Base-by-base conservation (phyloP, 2,113 vertebrate genomes). In the Ceyx melanurus region DNA sequence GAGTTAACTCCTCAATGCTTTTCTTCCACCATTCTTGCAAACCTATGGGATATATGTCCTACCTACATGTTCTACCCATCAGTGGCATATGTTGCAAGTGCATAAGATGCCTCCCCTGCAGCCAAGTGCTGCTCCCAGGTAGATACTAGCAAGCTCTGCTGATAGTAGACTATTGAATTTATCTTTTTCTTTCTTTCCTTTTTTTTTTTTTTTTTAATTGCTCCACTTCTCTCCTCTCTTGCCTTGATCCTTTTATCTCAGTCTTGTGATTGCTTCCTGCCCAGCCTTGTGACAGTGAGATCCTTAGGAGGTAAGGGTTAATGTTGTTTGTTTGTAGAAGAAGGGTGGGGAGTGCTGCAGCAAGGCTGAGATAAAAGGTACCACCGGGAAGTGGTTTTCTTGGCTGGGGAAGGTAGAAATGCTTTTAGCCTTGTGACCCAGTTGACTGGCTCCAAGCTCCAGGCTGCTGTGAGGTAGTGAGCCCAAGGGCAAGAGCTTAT, bases 351-450 rank as follows among this genome's bases (percentile, higher is more conserved):
- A 96, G 95, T 42, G 75, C 95, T 94, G 93, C 82, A 93, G 94
- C 40, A 5, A 20, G 56, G 57, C 87, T 64, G 87, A 95, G 95
- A 92, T 96, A 71, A 96, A 96, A 96, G 92, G 93, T 95, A 86
- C 92, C 94, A 94, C 89, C 60, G 76, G 95, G 95, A 96, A 94
- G 94, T 95, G 93, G 92, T 96, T 95, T 97, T 95, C 92, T 96
- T 95, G 94, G 89, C 90, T 95, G 92, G 50, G 94, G 74, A 94
- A 96, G 91, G 91, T 92, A 93, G 94, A 95, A 93, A 64, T 85
- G 86, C 94, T 92, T 95, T 93, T 89, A 93, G 88, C 93, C 78
- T 85, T 95, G 90, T 91, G 94, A 95, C 95, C 93, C 89, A 93
- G 60, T 92, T 96, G 95, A 92, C 91, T 94, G 93, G 61, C 89